A percentile compares a stretch with the other conserved stretches of the same genome.
These are phyloP conservation scores for Indri indri DNA, from an alignment of 2,113 vertebrate species.

Conservation along the genomic window DNA sequence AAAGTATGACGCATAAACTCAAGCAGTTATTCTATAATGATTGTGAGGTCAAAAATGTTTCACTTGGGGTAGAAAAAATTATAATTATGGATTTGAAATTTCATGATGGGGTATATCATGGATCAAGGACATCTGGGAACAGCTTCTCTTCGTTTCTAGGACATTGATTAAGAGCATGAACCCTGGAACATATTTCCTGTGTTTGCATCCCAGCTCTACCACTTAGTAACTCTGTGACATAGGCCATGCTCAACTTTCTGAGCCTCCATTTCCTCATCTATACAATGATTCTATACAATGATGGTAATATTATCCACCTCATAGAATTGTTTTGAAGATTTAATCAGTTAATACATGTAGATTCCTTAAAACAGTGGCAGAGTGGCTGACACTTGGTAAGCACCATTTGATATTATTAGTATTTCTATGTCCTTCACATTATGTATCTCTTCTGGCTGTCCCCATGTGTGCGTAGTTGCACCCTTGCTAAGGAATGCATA, in stretches of 20 bases:
- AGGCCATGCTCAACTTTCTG: background rate
- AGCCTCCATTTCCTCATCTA: background rate
- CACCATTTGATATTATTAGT: background rate
- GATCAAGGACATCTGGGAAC: background rate
- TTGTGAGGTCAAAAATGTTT: background rate
- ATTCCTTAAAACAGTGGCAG: background rate
- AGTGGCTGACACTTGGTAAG: background rate
- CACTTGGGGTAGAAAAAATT: background rate
- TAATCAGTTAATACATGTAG: background rate
- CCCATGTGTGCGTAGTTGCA: background rate
- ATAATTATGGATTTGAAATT: background rate
- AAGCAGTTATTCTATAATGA: background rate
- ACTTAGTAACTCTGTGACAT: background rate
- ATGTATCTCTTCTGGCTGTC: background rate
- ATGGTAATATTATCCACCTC: background rate
- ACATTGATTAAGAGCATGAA: background rate
- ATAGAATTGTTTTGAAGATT: background rate
- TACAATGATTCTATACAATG: background rate
- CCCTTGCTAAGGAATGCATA: background rate
- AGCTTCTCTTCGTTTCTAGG: background rate
- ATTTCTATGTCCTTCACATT: background rate
- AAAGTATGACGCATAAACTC: background rate
- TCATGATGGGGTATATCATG: background rate
- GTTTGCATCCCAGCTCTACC: background rate
- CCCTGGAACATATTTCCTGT: background rate